Base-by-base conservation (phyloP, 2,888 invertebrate genomes). In the Eristalis arbustorum region DNA sequence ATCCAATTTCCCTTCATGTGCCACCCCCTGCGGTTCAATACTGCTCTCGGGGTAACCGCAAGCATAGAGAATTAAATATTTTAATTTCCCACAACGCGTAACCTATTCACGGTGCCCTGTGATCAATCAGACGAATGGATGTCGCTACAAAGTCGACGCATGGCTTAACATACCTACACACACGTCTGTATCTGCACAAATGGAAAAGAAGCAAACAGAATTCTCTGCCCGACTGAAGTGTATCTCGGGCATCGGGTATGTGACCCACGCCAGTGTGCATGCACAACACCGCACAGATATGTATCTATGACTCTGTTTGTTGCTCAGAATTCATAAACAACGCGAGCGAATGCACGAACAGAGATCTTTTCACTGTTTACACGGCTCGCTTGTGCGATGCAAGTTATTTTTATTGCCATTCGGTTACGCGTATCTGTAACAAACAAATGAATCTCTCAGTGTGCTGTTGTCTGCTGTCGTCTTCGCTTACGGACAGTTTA, bases 131-230 rank as follows among this genome's bases (percentile, higher is more conserved):
- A 59, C 23, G 23, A 18, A 25, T 37, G n/a, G 63, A 56, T 49
- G 49, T 73, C 74, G 74, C 66, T 66, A 63, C 66, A 66, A 59
- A 57, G 73, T 56, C 74, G 63, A 63, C 73, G 34, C 64, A 64
- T 64, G 42, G 14, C 40, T 22, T 3, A 14, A 6, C 25, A 59
- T 25, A 59, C 10, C 1, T 31, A 31, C 31, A 31, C 6, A 8
- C 31, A 31, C 31, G 31, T 25, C 13, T 59, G 59, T 59, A 59
- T 59, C 25, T 11, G 59, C 25, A 31, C 31, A 23, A 59, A 49
- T 49, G 49, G 49, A 49, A 49, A 18, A 14, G n/a, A 42, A 14
- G 42, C 6, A 14, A 40, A 40, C 1, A 42, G 4, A 3, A 14
- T 49, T 49, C 49, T 6, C 49, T 49, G 49, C 18, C n/a, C 49